Base-by-base conservation (phyloP, 1,140 invertebrate genomes). In the Zeugodacus cucurbitae region DNA sequence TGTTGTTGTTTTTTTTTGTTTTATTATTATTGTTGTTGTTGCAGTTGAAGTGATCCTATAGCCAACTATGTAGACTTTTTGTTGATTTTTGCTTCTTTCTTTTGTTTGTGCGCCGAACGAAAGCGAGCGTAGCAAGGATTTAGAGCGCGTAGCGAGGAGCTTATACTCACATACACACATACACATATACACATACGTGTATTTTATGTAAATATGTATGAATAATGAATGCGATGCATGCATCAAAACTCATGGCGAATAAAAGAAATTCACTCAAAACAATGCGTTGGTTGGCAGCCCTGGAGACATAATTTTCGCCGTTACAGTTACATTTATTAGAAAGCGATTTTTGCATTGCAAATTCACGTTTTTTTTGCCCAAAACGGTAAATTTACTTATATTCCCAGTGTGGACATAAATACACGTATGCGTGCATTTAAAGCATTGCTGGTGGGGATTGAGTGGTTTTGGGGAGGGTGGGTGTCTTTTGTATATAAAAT, bases 321-420 rank as follows among this genome's bases (percentile, higher is more conserved):
- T 67, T 67, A 67, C 64, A 32, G 64, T 67, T 67, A 67, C 64
- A 67, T 67, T 67, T 67, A 67, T 67, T 67, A 29, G 29, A 67
- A 67, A 67, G 29, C 64, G 32, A 67, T 67, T 67, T 54, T 67
- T 67, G 64, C 64, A 67, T 67, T 67, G 64, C 59, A 62, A 62
- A 62, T 62, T 62, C 59, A 62, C 59, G n/a, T n/a, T n/a, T 62
- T 26, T 59, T 26, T 62, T 1, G 26, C 59, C 22, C 59, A n/a
- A n/a, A 62, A 54, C 48, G 59, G 59, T 62, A 29, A 29, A 62
- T 26, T 62, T 62, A 17, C 7, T 7, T n/a, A 26, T 62, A 62
- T 29, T 62, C 6, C 59, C n/a, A 62, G 10, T 62, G 22, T 20
- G 17, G 14, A 54, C 48, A 54, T 17, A 54, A 54, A 54, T 17